Conservation (phyloP, 2,888 invertebrate species). For the Amphipoea oculea region DNA sequence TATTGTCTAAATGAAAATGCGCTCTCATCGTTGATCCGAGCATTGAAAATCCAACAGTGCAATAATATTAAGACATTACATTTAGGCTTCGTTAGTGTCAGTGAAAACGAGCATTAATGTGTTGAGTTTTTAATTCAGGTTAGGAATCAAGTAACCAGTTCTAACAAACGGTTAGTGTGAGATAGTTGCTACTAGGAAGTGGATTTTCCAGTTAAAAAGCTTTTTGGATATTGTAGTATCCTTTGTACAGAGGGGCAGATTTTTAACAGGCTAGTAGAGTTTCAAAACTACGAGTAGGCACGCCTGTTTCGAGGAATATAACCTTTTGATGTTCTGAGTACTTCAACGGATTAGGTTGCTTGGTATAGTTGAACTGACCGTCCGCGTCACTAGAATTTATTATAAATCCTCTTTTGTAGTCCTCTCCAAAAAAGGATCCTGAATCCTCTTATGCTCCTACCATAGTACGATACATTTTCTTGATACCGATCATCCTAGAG, state of each 20-base stretch:
- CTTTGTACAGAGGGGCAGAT: not conserved
- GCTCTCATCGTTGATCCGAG: not conserved
- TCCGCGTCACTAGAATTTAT: too few species aligned
- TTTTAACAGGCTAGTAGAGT: not conserved
- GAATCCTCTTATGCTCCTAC: too few species aligned
- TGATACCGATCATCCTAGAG: not conserved
- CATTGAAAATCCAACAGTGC: not conserved
- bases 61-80: not conserved
- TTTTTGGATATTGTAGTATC: not conserved
- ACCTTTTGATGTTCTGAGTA: not conserved
- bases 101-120: slow-evolving; percentile 7
- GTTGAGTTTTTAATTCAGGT: slow-evolving; percentile 32
- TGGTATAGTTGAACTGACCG: too few species aligned
- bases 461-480: not conserved
- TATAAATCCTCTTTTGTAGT: too few species aligned
- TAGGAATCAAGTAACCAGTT: slow-evolving; percentile 13
- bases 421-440: too few species aligned
- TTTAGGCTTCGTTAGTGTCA: not conserved
- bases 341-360: not conserved
- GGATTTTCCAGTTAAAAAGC: not conserved
- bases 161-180: slow-evolving; percentile 2
- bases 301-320: not conserved
- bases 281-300: not conserved
- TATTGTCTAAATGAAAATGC: not conserved
- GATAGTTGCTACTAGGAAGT: slow-evolving; percentile 1